These are phyloP conservation scores for Paramormyrops hopkinsi DNA, from an alignment of 2,797 vertebrate genomes.

Conservation along the genomic window DNA sequence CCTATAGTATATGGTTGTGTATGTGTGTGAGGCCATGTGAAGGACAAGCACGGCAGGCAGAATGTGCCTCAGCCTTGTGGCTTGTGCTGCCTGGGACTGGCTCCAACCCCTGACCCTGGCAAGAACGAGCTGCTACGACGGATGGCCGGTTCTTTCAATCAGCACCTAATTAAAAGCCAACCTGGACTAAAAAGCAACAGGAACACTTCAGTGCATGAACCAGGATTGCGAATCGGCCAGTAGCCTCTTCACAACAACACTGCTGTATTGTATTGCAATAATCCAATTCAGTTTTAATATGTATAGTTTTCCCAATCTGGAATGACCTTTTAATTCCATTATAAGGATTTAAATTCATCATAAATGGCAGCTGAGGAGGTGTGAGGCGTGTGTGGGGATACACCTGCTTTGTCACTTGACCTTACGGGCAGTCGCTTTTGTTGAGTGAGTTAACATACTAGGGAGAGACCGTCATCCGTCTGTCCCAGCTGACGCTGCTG, in stretches of 20 bases:
- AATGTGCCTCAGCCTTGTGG: background rate
- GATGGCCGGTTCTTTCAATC: background rate
- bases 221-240: background rate
- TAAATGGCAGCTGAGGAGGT: background rate
- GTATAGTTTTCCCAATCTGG: background rate
- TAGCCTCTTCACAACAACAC: background rate
- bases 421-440: background rate
- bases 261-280: background rate
- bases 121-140: background rate
- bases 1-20: background rate
- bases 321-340: background rate
- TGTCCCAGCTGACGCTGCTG: background rate
- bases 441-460: background rate
- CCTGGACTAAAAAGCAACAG: background rate
- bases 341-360: background rate
- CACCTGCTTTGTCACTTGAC: background rate
- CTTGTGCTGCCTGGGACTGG: background rate
- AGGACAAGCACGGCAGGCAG: background rate
- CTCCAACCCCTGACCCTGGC: background rate
- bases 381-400: background rate
- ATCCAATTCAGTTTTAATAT: background rate
- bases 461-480: background rate
- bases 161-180: background rate
- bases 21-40: background rate
- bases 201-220: background rate